Evolutionary conservation across 2,113 vertebrate species (phyloP), one percentile per base, ranked within the genome.

Genomic region (Hippotragus niger): DNA sequence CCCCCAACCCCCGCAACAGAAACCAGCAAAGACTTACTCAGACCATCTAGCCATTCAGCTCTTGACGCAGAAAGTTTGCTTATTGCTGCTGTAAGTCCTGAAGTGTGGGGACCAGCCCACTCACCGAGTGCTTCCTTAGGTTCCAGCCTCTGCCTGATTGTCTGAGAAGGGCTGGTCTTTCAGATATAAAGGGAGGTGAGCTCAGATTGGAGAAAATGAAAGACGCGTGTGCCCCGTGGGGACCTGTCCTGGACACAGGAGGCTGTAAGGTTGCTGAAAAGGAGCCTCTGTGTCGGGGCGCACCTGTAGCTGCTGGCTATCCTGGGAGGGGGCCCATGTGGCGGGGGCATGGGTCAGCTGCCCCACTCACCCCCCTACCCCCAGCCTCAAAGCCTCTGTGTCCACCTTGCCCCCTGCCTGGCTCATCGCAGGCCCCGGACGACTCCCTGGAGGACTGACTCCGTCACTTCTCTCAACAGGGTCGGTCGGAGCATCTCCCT

Each of bases 201-300:
- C 78, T 81, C 47, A 10, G 47, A 16, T 3, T 81, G 29, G 45
- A 52, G 16, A 21, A 11, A 50, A 19, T 8, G 31, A 19, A 33
- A 33, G 45, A 12, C 1, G 9, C 0, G 2, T 50, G 31, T 15
- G 5, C 45, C 29, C 47, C 5, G 3, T 6, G 29, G 45, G 45
- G 29, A 2, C 29, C 45, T 3, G 47, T 52, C 16, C 45, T 81
- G 47, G 29, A 81, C 29, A 21, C 5, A 27, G 45, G 78, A 80
- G 78, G 45, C 0, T 33, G 45, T 50, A 12, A 50, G 78, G 5
- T 19, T 3, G 25, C 78, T 40, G 45, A 3, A 33, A 47, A 81
- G 29, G 29, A 21, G 16, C 78, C 31, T 33, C 78, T 19, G 78
- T 81, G 45, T 81, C 27, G 2, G 16, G 45, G 45, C 0, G 5